These are phyloP conservation scores for Phocoena phocoena DNA, from an alignment of 2,113 vertebrate genomes.

Conservation along the genomic window DNA sequence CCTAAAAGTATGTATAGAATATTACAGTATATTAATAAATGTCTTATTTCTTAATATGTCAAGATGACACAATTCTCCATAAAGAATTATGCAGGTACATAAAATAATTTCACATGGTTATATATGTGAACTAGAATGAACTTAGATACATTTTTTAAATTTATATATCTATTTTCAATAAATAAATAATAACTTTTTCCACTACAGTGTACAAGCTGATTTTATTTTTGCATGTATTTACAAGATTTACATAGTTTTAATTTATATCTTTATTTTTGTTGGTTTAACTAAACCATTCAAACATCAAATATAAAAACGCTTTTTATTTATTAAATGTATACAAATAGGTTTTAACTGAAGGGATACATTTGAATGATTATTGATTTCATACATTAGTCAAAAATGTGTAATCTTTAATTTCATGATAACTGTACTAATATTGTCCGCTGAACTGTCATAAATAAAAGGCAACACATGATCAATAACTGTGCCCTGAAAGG, in stretches of 20 bases:
- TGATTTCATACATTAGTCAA: not conserved
- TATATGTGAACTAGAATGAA: not conserved
- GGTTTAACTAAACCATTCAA: not conserved
- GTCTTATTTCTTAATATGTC: not conserved
- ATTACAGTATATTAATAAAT: slow-evolving; percentile 26
- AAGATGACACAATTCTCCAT: not conserved
- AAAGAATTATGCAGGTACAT: not conserved
- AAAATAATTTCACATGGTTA: slow-evolving; percentile 27
- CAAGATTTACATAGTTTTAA: not conserved
- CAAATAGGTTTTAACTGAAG: not conserved
- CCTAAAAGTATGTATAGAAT: not conserved
- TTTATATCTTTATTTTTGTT: slow-evolving; percentile 10
- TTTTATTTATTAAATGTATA: not conserved
- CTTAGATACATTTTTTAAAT: not conserved
- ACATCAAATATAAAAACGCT: not conserved
- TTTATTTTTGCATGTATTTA: not conserved
- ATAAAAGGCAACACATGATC: not conserved
- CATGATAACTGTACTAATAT: slow-evolving; percentile 11
- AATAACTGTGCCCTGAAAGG: not conserved
- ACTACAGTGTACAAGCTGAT: not conserved
- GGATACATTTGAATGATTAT: not conserved
- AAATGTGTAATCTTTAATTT: not conserved
- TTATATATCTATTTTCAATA: slow-evolving; percentile 20
- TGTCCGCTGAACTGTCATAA: not conserved
- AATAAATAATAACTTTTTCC: not conserved